Evolutionary conservation across 2,113 vertebrate genomes (phyloP).

Genomic region (Ariopsis seemanni): DNA sequence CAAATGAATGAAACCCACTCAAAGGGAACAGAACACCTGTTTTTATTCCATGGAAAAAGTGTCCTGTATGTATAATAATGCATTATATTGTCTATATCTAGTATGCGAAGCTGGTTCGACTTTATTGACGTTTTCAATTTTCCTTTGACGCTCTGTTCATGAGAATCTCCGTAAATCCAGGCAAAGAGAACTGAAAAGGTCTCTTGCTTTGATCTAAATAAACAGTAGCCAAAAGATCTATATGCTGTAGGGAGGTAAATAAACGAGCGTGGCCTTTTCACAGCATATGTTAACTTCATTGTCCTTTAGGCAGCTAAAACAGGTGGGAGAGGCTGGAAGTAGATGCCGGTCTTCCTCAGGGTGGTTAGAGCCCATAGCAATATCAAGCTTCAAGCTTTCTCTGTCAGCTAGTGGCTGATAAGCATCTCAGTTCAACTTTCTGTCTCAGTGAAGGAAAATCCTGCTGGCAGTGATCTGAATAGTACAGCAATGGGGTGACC

Average conservation of each 20-base stretch:
- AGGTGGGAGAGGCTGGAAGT: conserved; percentile 36
- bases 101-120: conserved; percentile 23
- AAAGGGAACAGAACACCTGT: no score
- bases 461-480: neutral
- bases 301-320: conserved; percentile 32
- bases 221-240: neutral
- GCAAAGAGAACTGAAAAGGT: conserved; percentile 7
- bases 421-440: conserved; percentile 37
- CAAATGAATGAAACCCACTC: no score
- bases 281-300: conserved; percentile 7
- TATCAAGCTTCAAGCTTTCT: conserved; percentile 29
- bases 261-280: conserved; percentile 28
- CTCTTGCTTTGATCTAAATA: conserved; percentile 14
- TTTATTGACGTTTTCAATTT: conserved; percentile 3
- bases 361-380: conserved; percentile 30
- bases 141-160: conserved; percentile 23
- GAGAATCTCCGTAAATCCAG: neutral
- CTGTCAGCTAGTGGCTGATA: conserved; percentile 33
- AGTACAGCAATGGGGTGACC: neutral
- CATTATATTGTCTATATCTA: neutral
- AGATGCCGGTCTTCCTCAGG: conserved; percentile 28
- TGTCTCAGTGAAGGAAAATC: conserved; percentile 8
- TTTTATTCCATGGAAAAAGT: neutral
- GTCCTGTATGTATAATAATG: neutral
- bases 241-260: conserved; percentile 6